These are phyloP conservation scores for Podabrus alpinus DNA, from an alignment of 2,888 invertebrate species.

Conservation along the genomic window DNA sequence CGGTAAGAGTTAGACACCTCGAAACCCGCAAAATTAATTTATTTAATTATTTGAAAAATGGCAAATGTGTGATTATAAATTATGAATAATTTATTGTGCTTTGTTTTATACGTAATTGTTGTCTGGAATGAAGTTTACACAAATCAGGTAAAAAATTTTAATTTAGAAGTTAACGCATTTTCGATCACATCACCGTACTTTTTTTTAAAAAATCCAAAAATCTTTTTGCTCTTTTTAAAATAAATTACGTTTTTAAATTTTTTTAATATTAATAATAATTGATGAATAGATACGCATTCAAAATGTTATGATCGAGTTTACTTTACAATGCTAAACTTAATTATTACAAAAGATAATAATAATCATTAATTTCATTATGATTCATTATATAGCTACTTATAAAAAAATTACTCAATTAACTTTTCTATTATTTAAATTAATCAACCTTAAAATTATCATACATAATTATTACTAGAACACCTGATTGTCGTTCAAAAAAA, in stretches of 20 bases:
- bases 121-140: constrained; percentile 12
- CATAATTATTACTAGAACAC: neutral
- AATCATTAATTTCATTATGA: neutral
- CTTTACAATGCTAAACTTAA: neutral
- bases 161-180: neutral
- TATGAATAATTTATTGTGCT: constrained; percentile 15
- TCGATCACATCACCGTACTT: neutral
- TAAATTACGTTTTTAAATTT: too few relatives aligned
- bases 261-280: too few relatives aligned
- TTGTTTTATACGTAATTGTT: constrained; percentile 14
- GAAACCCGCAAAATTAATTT: neutral
- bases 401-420: neutral
- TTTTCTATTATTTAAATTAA: neutral
- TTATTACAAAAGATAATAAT: neutral
- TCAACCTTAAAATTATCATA: neutral
- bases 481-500: neutral
- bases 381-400: neutral
- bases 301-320: neutral
- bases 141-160: constrained; percentile 14
- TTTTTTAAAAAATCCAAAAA: too few relatives aligned
- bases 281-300: neutral
- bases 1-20: neutral
- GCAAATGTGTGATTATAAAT: neutral
- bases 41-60: neutral
- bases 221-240: too few relatives aligned